These are phyloP conservation scores for Zygogramma bicolorata DNA, from an alignment of 2,888 invertebrate genomes.

Conservation along the genomic window DNA sequence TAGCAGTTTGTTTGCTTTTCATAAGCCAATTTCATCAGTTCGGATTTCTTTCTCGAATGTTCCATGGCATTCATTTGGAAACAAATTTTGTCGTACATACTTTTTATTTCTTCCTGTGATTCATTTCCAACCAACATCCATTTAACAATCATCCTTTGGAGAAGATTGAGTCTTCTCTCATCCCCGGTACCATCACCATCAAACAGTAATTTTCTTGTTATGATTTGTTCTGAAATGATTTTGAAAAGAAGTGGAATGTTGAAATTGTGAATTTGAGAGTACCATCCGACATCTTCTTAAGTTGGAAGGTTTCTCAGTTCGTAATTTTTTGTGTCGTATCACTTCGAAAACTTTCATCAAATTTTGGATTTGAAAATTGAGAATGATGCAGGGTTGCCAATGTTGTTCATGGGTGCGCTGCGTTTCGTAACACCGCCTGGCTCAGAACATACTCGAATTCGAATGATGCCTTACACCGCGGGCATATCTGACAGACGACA, in stretches of 20 bases:
- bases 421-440: too few relatives aligned
- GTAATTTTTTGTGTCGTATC: background rate
- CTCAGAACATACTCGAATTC: too few relatives aligned
- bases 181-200: slow-evolving; percentile 98
- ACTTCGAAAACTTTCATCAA: too few relatives aligned
- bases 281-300: slow-evolving; percentile 21
- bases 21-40: slow-evolving; percentile 84
- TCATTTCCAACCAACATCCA: slow-evolving; percentile 80
- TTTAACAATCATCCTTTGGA: slow-evolving; percentile 85
- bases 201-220: slow-evolving; percentile 88
- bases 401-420: too few relatives aligned
- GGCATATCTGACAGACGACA: too few relatives aligned
- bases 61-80: slow-evolving; percentile 89
- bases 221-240: slow-evolving; percentile 86
- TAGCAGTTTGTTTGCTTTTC: slow-evolving; percentile 86
- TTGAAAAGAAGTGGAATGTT: background rate
- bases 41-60: slow-evolving; percentile 87
- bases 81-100: slow-evolving; percentile 81
- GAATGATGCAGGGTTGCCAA: too few relatives aligned
- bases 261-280: background rate
- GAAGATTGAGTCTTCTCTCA: slow-evolving; percentile 86
- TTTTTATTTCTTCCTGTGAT: slow-evolving; percentile 74
- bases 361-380: too few relatives aligned
- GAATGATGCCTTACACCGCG: too few relatives aligned
- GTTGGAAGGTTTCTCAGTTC: background rate